phyloP scores from a whole-genome alignment of 2,888 invertebrate genomes.

The Diarsia mendica region DNA sequence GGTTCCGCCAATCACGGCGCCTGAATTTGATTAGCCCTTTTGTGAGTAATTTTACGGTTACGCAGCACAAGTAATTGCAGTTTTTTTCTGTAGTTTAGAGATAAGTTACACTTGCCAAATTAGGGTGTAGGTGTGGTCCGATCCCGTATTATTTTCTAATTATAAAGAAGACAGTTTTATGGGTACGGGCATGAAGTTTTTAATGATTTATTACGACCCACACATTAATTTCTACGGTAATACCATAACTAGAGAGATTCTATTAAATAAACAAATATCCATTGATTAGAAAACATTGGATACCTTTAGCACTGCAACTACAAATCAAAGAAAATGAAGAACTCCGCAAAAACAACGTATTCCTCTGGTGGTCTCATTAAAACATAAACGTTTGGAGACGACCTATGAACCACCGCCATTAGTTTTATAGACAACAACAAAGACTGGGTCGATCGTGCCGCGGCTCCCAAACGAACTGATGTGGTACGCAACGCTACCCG shows the following conservation, averaged over 20 bases:
- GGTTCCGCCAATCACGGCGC: conserved; percentile 60
- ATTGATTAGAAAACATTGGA: not conserved
- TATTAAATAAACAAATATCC: not conserved
- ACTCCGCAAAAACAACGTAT: not conserved
- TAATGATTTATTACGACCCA: not conserved
- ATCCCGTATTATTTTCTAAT: not conserved
- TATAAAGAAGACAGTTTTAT: not conserved
- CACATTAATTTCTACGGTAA: not conserved
- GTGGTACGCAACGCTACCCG: conserved; percentile 28
- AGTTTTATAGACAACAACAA: conserved; percentile 46
- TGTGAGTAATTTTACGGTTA: conserved; percentile 56
- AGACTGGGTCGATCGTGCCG: conserved; percentile 60
- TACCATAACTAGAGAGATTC: not conserved
- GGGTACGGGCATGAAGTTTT: not conserved
- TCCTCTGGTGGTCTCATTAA: conserved; percentile 35
- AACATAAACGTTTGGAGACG: conserved; percentile 20
- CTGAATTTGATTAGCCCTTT: conserved; percentile 50
- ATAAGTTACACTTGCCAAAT: not conserved
- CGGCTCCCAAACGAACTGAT: conserved; percentile 52
- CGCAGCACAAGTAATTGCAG: conserved; percentile 20
- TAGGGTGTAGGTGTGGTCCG: not conserved
- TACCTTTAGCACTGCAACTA: not conserved
- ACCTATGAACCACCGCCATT: conserved; percentile 50
- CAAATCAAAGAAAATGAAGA: not conserved
- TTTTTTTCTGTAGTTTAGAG: not conserved